Percentiles rank a stretch among this genome's conserved stretches.
Conservation (phyloP, 2,888 invertebrate genomes). For the Ophion ventricosus region DNA sequence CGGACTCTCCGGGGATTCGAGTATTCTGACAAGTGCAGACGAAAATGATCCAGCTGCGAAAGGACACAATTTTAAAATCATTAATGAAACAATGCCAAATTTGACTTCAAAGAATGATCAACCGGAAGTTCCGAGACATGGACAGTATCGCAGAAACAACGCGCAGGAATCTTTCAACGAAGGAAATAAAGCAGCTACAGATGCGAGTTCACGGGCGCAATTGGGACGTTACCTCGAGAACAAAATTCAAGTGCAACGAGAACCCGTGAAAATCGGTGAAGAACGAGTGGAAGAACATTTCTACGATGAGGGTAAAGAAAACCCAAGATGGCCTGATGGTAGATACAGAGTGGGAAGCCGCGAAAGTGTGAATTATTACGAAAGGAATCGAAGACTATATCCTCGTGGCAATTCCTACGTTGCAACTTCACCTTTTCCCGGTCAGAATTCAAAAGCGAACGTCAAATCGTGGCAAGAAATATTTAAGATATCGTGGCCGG, state of each 20-base stretch:
- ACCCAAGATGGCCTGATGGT: neutral
- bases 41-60: neutral
- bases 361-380: neutral
- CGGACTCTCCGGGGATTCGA: slow-evolving; percentile 36
- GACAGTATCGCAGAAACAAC: slow-evolving; percentile 1
- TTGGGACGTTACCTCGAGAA: slow-evolving; percentile 53
- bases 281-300: neutral
- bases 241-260: slow-evolving; percentile 9
- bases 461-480: slow-evolving; percentile 9
- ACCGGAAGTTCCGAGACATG: neutral
- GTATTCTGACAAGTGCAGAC: neutral
- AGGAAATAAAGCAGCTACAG: slow-evolving; percentile 16
- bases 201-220: slow-evolving; percentile 45
- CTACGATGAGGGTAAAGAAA: neutral
- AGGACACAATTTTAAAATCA: slow-evolving; percentile 11
- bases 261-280: neutral
- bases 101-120: neutral
- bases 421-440: neutral
- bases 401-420: slow-evolving; percentile 23
- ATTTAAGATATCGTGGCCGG: slow-evolving; percentile 43
- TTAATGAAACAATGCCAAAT: neutral
- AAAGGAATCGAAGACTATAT: slow-evolving; percentile 18
- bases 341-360: neutral
- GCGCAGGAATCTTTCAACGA: neutral
- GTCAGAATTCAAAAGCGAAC: neutral